These are phyloP conservation scores for Spilogale gracilis DNA, from an alignment of 2,113 vertebrate species.

Conservation along the genomic window DNA sequence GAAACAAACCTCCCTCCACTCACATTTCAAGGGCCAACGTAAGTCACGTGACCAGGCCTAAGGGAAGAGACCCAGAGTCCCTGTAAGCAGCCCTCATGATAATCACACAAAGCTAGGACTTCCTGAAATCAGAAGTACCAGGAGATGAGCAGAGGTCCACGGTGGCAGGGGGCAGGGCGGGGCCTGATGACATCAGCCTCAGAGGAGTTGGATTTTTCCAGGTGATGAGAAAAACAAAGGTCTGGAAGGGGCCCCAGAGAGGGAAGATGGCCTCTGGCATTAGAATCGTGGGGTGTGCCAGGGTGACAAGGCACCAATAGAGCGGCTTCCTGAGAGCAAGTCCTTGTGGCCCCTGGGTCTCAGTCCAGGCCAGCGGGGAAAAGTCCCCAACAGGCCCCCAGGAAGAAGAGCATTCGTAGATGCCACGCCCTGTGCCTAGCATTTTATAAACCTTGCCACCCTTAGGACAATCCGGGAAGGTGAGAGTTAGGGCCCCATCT, in stretches of 20 bases:
- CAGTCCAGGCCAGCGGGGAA: not conserved
- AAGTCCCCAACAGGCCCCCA: not conserved
- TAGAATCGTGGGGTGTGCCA: accelerated
- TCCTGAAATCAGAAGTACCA: not conserved
- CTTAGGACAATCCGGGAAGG: not conserved
- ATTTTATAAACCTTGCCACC: not conserved
- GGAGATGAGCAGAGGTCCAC: not conserved
- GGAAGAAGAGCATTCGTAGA: not conserved
- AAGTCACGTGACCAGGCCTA: not conserved
- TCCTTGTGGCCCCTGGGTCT: not conserved
- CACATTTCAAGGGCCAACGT: not conserved
- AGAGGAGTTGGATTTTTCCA: not conserved
- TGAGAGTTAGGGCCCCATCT: no score
- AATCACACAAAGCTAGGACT: not conserved
- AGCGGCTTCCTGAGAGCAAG: not conserved
- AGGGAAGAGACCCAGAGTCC: not conserved
- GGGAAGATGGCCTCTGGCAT: not conserved
- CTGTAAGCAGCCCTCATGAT: not conserved
- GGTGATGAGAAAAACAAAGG: not conserved
- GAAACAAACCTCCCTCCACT: not conserved
- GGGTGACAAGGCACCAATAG: accelerated
- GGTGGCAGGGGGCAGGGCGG: not conserved
- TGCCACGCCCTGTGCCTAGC: not conserved
- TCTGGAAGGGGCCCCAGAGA: not conserved
- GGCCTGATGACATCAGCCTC: not conserved